Base-by-base conservation (phyloP, 2,888 invertebrate genomes). In the Lepidocyrtoides sp. region DNA sequence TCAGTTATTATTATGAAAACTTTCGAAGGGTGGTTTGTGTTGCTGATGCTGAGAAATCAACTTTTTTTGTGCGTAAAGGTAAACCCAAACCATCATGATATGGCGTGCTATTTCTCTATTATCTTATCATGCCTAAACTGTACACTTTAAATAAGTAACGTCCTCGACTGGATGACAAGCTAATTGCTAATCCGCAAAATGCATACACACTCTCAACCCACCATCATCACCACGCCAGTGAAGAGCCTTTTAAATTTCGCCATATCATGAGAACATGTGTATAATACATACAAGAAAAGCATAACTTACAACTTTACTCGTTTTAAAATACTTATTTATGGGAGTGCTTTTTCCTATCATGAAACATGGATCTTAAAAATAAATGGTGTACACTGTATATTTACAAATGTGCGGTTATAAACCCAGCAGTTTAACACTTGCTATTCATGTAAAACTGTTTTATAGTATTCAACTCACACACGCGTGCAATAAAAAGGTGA, bases 51-150 rank as follows among this genome's bases (percentile, higher is more conserved):
- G 77, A 17, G 77, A 79, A 79, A 79, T 79, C 77, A 79, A 79
- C 51, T n/a, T 66, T 83, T 83, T 63, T 48, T 72, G 2, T 44
- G 72, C 72, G 12, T 26, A 60, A 4, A 54, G 17, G 29, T 69
- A 41, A 72, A 72, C 17, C 44, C 41, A 72, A 72, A 20, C 72
- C 44, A 72, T 23, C 14, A 72, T 57, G 51, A 12, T 54, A 77
- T 90, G 60, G 92, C 92, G 89, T 92, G 92, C 86, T 72, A 89
- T 92, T 92, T 88, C 89, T 75, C 89, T 83, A 92, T 92, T 92
- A 92, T 92, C 92, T 89, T 89, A 89, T 92, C 92, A 89, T 77
- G 75, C 44, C 66, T 89, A 72, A 91, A 81, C 51, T 66, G 84
- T 89, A 89, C 81, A 79, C 85, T 63, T 89, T 90, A 85, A 66